Percentiles rank a stretch among this genome's conserved stretches.
Conservation (phyloP, 2,888 invertebrate genomes). For the Melieria crassipennis region DNA sequence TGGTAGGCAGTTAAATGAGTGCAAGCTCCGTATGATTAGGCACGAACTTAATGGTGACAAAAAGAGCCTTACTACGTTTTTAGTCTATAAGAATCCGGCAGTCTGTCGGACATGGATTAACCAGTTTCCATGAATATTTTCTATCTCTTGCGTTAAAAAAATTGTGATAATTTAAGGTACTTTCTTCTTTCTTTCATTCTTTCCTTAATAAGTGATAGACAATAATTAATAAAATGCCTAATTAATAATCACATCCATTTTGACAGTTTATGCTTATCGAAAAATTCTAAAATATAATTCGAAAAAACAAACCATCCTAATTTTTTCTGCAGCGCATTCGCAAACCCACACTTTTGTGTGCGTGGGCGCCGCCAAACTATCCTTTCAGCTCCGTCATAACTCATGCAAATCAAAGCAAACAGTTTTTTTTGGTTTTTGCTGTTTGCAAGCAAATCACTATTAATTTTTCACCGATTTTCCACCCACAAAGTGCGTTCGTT, state of each 20-base stretch:
- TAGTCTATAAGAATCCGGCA: too few species aligned
- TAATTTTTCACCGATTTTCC: conserved; percentile 25
- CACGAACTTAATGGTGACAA: too few species aligned
- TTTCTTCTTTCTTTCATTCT: too few species aligned
- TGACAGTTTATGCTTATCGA: not conserved
- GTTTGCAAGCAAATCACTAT: conserved; percentile 12
- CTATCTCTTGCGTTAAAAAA: too few species aligned
- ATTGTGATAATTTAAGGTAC: too few species aligned
- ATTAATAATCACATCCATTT: not conserved
- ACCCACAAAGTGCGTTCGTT: conserved; percentile 22
- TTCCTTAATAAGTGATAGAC: not conserved
- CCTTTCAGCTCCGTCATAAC: not conserved
- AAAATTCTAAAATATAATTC: too few species aligned
- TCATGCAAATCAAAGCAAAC: conserved; percentile 21
- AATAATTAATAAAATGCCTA: not conserved
- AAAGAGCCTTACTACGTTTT: too few species aligned
- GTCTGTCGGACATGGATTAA: too few species aligned
- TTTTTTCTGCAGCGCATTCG: conserved; percentile 22
- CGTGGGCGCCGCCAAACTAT: not conserved
- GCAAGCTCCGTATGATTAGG: too few species aligned
- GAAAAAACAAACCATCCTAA: not conserved
- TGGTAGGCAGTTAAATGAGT: too few species aligned
- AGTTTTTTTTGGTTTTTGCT: not conserved
- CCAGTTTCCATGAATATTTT: too few species aligned
- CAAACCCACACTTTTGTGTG: conserved; percentile 50